Conservation (phyloP, 2,888 invertebrate genomes). For the Epicampocera succincta region DNA sequence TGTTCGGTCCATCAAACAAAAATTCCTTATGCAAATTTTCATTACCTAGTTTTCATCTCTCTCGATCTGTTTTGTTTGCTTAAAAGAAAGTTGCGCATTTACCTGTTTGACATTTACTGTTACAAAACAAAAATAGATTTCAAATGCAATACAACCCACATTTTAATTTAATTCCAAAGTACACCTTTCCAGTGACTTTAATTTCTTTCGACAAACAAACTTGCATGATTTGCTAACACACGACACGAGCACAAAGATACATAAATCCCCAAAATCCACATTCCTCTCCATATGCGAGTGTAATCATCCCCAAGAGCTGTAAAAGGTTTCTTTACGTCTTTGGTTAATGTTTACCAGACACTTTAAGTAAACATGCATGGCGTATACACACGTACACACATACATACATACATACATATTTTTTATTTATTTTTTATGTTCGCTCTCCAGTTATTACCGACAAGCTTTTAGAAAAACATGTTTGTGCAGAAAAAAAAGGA, state of each 20-base stretch:
- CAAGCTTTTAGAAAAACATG: conserved; percentile 40
- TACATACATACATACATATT: too few relatives aligned
- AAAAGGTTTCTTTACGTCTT: conserved; percentile 58
- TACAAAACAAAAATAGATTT: background rate
- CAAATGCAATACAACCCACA: background rate
- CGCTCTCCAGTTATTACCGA: conserved; percentile 43
- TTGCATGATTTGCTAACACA: conserved; percentile 18
- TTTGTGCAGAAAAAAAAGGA: background rate
- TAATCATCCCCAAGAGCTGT: conserved; percentile 57
- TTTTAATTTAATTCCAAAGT: conserved; percentile 19
- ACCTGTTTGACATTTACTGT: background rate
- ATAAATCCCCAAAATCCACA: conserved; percentile 39
- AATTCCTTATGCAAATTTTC: too few relatives aligned
- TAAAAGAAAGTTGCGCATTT: too few relatives aligned
- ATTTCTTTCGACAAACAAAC: conserved; percentile 27
- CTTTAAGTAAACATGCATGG: conserved; percentile 58
- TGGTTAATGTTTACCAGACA: conserved; percentile 61
- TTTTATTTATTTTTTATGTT: conserved; percentile 26
- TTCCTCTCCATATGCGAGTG: background rate
- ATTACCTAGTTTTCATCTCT: too few relatives aligned
- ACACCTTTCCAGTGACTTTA: conserved; percentile 32
- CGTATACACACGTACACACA: too few relatives aligned
- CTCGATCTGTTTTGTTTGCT: too few relatives aligned
- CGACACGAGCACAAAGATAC: conserved; percentile 9
- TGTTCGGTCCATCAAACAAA: too few relatives aligned